Conservation (phyloP, 2,888 invertebrate species). For the Synanthedon vespiformis region DNA sequence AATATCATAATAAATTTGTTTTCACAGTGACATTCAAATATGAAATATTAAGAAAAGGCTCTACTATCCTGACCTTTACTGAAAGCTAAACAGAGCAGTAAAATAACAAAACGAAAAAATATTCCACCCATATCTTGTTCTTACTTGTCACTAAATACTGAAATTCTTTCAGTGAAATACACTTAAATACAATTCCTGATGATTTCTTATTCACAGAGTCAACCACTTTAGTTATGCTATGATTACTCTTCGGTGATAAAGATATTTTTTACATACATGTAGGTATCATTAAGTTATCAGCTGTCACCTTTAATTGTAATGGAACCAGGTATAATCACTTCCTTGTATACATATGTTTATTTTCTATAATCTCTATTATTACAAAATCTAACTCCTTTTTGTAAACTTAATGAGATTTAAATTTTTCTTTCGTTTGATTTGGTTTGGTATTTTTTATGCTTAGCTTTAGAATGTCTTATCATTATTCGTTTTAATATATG, state of each 20-base stretch:
- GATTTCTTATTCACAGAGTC: neutral
- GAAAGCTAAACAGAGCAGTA: slow-evolving; percentile 5
- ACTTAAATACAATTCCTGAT: slow-evolving; percentile 19
- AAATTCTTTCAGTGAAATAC: slow-evolving; percentile 8
- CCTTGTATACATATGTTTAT: neutral
- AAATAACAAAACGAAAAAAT: slow-evolving; percentile 7
- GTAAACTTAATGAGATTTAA: too few relatives aligned
- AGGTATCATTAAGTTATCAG: neutral
- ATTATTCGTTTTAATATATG: too few relatives aligned
- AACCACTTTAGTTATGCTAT: neutral
- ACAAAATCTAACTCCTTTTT: too few relatives aligned
- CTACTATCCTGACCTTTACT: slow-evolving; percentile 7
- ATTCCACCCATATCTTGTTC: slow-evolving; percentile 17
- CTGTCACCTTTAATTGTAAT: neutral
- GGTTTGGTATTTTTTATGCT: too few relatives aligned
- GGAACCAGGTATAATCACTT: neutral
- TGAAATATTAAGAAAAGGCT: neutral
- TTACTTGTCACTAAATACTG: slow-evolving; percentile 11
- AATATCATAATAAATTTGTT: too few relatives aligned
- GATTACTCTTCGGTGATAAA: neutral
- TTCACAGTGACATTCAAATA: too few relatives aligned
- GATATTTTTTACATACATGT: neutral
- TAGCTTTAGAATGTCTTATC: too few relatives aligned
- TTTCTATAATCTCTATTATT: too few relatives aligned
- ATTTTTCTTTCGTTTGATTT: too few relatives aligned